Evolutionary conservation across 2,888 invertebrate species (phyloP).

Genomic region (Eilema sororculum): DNA sequence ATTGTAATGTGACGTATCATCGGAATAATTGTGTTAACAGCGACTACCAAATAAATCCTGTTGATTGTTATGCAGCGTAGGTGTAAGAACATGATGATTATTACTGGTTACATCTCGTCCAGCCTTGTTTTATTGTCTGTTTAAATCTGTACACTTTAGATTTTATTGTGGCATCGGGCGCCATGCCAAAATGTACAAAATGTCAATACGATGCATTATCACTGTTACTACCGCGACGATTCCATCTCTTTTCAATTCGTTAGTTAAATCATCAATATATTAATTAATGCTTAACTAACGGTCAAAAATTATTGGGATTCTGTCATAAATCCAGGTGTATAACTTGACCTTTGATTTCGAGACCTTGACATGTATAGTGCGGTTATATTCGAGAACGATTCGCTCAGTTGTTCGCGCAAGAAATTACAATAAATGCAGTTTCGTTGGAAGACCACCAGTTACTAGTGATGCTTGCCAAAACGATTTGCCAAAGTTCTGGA

Average conservation of each 20-base stretch:
- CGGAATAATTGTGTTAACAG: slow-evolving; percentile 20
- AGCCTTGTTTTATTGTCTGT: slow-evolving; percentile 68
- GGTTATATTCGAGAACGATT: slow-evolving; percentile 65
- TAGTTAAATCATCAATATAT: slow-evolving; percentile 20
- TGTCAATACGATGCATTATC: slow-evolving; percentile 85
- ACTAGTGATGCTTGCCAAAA: slow-evolving; percentile 69
- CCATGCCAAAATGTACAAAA: slow-evolving; percentile 76
- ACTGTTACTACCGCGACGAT: slow-evolving; percentile 63
- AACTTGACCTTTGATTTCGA: slow-evolving; percentile 50
- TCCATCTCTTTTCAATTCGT: slow-evolving; percentile 54
- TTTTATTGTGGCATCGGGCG: slow-evolving; percentile 80
- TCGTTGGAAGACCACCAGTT: slow-evolving; percentile 41
- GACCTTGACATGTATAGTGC: slow-evolving; percentile 73
- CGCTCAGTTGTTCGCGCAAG: slow-evolving; percentile 49
- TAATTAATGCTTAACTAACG: neutral
- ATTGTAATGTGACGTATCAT: too few relatives aligned
- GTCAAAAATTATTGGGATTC: neutral
- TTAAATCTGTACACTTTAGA: slow-evolving; percentile 74
- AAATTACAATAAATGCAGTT: slow-evolving; percentile 61
- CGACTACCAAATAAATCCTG: slow-evolving; percentile 12
- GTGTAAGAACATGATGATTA: slow-evolving; percentile 41
- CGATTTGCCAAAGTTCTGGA: slow-evolving; percentile 62
- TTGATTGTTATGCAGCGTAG: slow-evolving; percentile 30
- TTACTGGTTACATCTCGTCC: slow-evolving; percentile 66
- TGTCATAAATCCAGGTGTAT: slow-evolving; percentile 28